These are phyloP conservation scores for Drosophila micromelanica DNA, from an alignment of 1,140 invertebrate genomes.

Conservation along the genomic window DNA sequence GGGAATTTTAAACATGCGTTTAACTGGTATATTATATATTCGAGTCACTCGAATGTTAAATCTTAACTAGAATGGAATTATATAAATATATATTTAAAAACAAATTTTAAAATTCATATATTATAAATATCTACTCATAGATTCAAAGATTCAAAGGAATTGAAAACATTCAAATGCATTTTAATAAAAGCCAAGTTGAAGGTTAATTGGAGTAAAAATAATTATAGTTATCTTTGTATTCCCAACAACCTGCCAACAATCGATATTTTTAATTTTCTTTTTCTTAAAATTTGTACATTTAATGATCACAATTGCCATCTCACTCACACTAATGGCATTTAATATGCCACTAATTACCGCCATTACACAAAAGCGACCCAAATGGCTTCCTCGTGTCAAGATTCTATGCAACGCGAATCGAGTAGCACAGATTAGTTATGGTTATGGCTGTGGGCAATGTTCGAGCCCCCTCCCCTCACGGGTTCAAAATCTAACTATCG, in stretches of 20 bases:
- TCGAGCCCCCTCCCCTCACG: constrained; percentile 19
- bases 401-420: constrained; percentile 40
- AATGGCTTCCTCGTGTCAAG: constrained; percentile 53
- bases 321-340: constrained; percentile 26
- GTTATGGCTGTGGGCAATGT: constrained; percentile 33
- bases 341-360: constrained; percentile 48
- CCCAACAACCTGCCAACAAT: neutral
- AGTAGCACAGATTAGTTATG: constrained; percentile 47
- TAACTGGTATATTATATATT: neutral
- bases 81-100: neutral
- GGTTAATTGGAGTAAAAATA: no score
- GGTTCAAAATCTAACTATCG: constrained; percentile 48
- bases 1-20: neutral
- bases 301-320: constrained; percentile 28
- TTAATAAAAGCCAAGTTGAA: no score
- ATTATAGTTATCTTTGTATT: neutral
- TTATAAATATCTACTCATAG: no score
- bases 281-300: constrained; percentile 7
- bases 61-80: neutral
- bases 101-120: neutral
- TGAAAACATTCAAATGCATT: no score
- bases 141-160: no score
- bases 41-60: no score
- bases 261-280: neutral
- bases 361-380: constrained; percentile 49